Base-by-base conservation (phyloP, 2,888 invertebrate species). In the Drosophila testacea region DNA sequence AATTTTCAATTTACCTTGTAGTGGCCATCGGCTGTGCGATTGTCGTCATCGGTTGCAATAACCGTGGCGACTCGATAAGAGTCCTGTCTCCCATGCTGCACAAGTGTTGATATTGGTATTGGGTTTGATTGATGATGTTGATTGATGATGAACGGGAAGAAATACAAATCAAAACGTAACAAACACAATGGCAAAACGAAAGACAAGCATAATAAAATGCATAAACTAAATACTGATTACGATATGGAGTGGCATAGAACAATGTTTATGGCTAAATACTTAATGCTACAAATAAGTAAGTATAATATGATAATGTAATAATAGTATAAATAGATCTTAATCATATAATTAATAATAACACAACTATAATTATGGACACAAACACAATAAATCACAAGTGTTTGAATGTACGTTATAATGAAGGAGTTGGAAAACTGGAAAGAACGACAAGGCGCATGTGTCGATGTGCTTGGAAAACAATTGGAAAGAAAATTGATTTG, bases 11-110 rank as follows among this genome's bases (percentile, higher is more conserved):
- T 91, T 92, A 97, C 97, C 97, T 97, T 97, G 93, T 95, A 95
- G 95, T 96, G 96, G 93, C 98, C 98, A 94, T 97, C 97, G 90
- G 97, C 97, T 85, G 97, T 97, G 95, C 96, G 96, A 96, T 97
- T 97, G 95, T 98, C 98, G 93, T 97, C 97, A 94, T 96, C 96
- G 94, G 96, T 94, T 94, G 96, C 94, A 90, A 97, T 96, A 93
- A 98, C 96, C 93, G 98, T 98, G 90, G 98, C 98, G 94, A 97
- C 97, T 93, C 98, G 96, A 95, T 99, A 99, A 93, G 98, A 98
- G 95, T 98, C 98, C 93, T 97, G 95, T 93, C 97, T 96, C 94
- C 97, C 97, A 95, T 97, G 97, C 97, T 88, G 69, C 57, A 42
- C 67, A 39, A 30, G 38, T 57, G 57, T 57, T 41, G 83, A 72